Evolutionary conservation across 1,140 invertebrate genomes (phyloP).

Genomic region (Oscheius sp.): DNA sequence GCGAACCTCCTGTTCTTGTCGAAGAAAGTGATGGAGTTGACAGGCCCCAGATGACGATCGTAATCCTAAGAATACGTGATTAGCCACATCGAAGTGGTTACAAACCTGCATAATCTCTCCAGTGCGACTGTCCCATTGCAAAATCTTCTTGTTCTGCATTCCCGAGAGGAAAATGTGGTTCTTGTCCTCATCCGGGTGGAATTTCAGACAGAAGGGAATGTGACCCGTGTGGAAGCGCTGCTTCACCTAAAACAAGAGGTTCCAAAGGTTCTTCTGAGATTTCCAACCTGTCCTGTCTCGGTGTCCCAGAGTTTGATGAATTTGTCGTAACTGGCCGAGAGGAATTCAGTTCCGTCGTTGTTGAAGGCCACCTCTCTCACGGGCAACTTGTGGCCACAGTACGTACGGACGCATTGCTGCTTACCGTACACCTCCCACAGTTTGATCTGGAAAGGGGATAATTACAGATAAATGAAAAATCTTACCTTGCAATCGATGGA

Average conservation of each 20-base stretch:
- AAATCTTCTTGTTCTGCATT: conserved; percentile 96
- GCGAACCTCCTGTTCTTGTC: conserved; percentile 82
- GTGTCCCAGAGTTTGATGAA: conserved; percentile 99
- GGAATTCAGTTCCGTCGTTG: conserved; percentile 84
- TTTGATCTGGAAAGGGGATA: conserved; percentile 64
- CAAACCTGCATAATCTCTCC: conserved; percentile 77
- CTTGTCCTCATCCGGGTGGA: conserved; percentile 93
- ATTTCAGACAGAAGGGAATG: conserved; percentile 78
- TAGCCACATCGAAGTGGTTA: neutral
- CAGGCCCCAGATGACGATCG: conserved; percentile 94
- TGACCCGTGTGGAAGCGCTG: conserved; percentile 59
- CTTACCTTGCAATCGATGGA: conserved; percentile 96
- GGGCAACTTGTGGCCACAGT: conserved; percentile 92
- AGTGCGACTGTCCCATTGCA: conserved; percentile 87
- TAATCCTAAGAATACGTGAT: conserved; percentile 78
- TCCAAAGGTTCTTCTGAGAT: conserved; percentile 1
- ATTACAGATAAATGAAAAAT: conserved; percentile 43
- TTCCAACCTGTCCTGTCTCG: conserved; percentile 72
- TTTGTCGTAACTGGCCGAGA: conserved; percentile 81
- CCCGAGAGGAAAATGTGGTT: conserved; percentile 96
- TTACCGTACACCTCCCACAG: conserved; percentile 98
- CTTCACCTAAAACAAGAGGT: conserved; percentile 46
- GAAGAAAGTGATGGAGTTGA: conserved; percentile 98
- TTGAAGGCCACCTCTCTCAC: conserved; percentile 95
- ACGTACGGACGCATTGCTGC: conserved; percentile 86